Conservation (phyloP, 2,888 invertebrate genomes). For the Cephus sareptanus region DNA sequence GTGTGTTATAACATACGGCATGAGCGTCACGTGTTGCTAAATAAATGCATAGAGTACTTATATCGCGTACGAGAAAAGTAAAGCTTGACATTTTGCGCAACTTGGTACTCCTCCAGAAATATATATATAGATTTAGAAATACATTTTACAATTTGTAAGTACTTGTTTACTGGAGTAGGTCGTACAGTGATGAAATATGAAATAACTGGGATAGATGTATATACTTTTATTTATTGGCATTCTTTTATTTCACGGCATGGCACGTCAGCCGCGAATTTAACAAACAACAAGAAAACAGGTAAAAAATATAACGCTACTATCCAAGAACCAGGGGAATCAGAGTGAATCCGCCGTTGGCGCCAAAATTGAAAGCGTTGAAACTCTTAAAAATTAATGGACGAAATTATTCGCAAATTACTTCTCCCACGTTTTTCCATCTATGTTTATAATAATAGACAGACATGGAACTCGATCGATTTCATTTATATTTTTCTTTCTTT, state of each 20-base stretch:
- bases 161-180: background rate
- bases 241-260: background rate
- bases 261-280: background rate
- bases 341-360: too few relatives aligned
- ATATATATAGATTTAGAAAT: background rate
- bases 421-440: too few relatives aligned
- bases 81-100: background rate
- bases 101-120: background rate
- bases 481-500: too few relatives aligned
- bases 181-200: background rate
- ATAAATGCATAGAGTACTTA: background rate
- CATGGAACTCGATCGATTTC: too few relatives aligned
- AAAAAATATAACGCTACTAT: too few relatives aligned
- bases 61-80: background rate
- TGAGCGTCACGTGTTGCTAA: background rate
- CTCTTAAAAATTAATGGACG: constrained; percentile 42
- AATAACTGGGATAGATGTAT: background rate
- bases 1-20: background rate
- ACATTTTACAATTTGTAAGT: background rate
- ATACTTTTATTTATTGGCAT: background rate
- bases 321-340: too few relatives aligned
- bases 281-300: background rate
- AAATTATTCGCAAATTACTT: constrained; percentile 26
- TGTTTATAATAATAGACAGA: too few relatives aligned
- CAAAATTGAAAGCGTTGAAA: too few relatives aligned